Evolutionary conservation across 2,797 vertebrate species (phyloP).

Genomic region (Sebastes umbrosus): DNA sequence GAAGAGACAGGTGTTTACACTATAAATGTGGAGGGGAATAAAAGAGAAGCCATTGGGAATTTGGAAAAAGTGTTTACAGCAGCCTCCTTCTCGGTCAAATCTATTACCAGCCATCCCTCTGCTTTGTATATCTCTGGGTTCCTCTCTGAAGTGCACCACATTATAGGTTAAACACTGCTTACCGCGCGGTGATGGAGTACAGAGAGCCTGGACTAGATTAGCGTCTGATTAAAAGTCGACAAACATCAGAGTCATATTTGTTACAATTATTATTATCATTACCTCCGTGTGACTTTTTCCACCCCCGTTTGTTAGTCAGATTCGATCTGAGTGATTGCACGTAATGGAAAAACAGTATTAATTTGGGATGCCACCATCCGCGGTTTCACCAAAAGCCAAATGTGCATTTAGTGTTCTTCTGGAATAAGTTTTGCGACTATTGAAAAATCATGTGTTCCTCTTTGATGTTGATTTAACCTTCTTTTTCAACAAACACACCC

Average conservation of each 20-base stretch:
- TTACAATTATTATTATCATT: slow-evolving; percentile 55
- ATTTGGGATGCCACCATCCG: background rate
- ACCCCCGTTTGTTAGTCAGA: slow-evolving; percentile 45
- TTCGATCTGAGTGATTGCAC: slow-evolving; percentile 42
- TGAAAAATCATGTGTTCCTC: slow-evolving; percentile 23
- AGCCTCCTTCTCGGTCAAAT: slow-evolving; percentile 25
- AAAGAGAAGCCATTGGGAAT: slow-evolving; percentile 30
- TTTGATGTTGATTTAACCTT: slow-evolving; percentile 29
- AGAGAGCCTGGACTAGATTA: slow-evolving; percentile 46
- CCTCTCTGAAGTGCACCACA: slow-evolving; percentile 25
- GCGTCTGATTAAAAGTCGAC: slow-evolving; percentile 37
- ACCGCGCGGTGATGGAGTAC: slow-evolving; percentile 41
- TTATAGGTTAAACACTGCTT: slow-evolving; percentile 44
- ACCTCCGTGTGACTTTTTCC: slow-evolving; percentile 47
- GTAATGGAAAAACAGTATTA: slow-evolving; percentile 19
- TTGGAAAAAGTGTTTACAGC: slow-evolving; percentile 57
- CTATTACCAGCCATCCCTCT: slow-evolving; percentile 29
- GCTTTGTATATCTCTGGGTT: slow-evolving; percentile 33
- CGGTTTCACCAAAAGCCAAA: slow-evolving; percentile 32
- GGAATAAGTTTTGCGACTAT: background rate
- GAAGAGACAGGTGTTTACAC: slow-evolving; percentile 52
- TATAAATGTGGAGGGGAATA: slow-evolving; percentile 37
- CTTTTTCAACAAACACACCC: background rate
- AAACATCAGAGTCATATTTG: slow-evolving; percentile 56
- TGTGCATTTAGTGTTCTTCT: slow-evolving; percentile 14